Evolutionary conservation across 35 echinoderm and acorn worm species (phyloP).

Genomic region (Hemicentrotus pulcherrimus): DNA sequence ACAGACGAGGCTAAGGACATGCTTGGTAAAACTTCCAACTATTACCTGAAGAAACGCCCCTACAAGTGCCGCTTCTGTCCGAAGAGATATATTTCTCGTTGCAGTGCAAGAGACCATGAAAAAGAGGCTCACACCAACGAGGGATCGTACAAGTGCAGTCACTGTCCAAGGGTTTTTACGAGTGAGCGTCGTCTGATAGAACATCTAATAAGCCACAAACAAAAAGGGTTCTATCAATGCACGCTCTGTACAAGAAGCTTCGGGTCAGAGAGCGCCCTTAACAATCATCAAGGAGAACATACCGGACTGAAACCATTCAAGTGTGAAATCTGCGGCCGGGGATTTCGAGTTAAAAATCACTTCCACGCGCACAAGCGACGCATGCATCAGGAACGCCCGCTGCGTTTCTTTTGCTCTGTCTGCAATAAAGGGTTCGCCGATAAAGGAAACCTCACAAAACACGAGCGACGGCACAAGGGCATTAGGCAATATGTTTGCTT

Average conservation of each 20-base stretch:
- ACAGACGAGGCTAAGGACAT: neutral
- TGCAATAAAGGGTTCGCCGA: constrained; percentile 9
- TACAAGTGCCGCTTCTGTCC: neutral
- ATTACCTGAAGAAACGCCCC: neutral
- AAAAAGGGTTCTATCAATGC: neutral
- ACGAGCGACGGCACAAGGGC: constrained; percentile 28
- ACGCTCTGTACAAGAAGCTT: neutral
- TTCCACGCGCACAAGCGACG: neutral
- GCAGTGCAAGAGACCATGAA: neutral
- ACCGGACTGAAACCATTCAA: constrained; percentile 12
- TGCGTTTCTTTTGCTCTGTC: neutral
- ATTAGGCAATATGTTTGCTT: constrained; percentile 21
- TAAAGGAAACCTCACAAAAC: neutral
- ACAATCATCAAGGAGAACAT: constrained; percentile 28
- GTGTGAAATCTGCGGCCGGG: constrained; percentile 4
- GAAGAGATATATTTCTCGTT: neutral
- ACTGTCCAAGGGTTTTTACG: neutral
- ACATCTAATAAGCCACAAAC: neutral
- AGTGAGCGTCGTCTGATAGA: neutral
- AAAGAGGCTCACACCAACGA: neutral
- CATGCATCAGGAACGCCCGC: neutral
- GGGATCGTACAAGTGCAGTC: neutral
- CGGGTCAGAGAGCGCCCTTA: neutral
- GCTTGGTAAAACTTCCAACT: neutral
- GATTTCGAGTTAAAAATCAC: neutral